phyloP scores from a whole-genome alignment of 2,888 invertebrate species.

The Subacronicta megacephala region DNA sequence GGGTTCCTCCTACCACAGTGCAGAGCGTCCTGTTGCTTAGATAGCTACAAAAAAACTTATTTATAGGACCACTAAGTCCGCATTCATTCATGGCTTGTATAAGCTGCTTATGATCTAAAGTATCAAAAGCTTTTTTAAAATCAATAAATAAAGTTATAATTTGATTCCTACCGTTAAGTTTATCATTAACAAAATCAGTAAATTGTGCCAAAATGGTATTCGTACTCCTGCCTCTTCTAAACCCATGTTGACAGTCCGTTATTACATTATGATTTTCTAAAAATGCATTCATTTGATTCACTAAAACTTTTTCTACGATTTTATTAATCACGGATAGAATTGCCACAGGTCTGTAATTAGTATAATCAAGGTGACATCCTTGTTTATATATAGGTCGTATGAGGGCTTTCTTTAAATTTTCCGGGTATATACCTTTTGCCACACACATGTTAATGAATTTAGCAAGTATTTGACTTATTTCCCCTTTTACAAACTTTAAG shows the following conservation, averaged over 20 bases:
- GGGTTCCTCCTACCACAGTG: too few species aligned
- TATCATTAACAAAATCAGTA: slow-evolving; percentile 1
- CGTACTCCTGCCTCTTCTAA: neutral
- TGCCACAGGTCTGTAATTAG: neutral
- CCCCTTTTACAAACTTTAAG: neutral
- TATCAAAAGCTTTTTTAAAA: slow-evolving; percentile 10
- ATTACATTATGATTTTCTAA: neutral
- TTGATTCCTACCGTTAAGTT: neutral
- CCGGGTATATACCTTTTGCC: neutral
- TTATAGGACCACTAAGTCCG: slow-evolving; percentile 3
- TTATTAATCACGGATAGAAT: neutral
- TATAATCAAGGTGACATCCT: neutral
- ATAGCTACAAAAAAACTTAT: neutral
- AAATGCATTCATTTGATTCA: neutral
- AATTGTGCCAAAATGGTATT: neutral
- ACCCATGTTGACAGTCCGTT: neutral
- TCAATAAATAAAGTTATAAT: slow-evolving; percentile 7
- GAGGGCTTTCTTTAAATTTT: neutral
- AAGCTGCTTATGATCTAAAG: neutral
- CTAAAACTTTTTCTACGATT: neutral
- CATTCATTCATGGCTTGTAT: slow-evolving; percentile 4
- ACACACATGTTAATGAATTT: neutral
- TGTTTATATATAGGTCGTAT: neutral
- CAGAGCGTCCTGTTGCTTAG: neutral
- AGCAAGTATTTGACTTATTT: neutral